Percentiles rank a stretch among this genome's conserved stretches.
These are phyloP conservation scores for Drosophila ercepeae DNA, from an alignment of 1,140 invertebrate species.

Conservation along the genomic window DNA sequence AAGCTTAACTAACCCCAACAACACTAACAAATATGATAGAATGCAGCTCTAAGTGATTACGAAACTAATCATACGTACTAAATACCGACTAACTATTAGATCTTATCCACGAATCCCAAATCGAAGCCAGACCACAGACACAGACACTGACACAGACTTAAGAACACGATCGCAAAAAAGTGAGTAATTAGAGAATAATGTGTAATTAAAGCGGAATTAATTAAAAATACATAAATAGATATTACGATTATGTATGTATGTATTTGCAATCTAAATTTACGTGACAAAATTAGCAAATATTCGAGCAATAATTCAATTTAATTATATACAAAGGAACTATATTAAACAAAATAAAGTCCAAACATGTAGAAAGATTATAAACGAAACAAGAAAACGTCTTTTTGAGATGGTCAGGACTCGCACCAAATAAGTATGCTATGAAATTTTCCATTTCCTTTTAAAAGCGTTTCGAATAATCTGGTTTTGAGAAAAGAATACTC, in stretches of 20 bases:
- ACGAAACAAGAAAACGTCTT: conserved; percentile 15
- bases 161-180: conserved; percentile 35
- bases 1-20: conserved; percentile 60
- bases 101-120: conserved; percentile 54
- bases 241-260: conserved; percentile 56
- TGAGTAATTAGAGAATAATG: conserved; percentile 70
- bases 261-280: conserved; percentile 64
- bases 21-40: conserved; percentile 19
- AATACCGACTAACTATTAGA: conserved; percentile 65
- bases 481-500: no score
- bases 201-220: conserved; percentile 65
- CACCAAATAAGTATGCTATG: no score
- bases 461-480: no score
- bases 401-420: not conserved
- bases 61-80: conserved; percentile 70
- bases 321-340: conserved; percentile 48
- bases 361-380: conserved; percentile 72
- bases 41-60: conserved; percentile 1
- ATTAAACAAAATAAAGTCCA: conserved; percentile 73
- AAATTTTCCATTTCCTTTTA: not conserved
- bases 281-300: conserved; percentile 49
- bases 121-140: conserved; percentile 40
- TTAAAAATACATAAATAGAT: conserved; percentile 46
- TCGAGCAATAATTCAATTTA: conserved; percentile 78
- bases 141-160: conserved; percentile 25